Evolutionary conservation across 2,888 invertebrate genomes (phyloP).

Genomic region (Tipula unca): DNA sequence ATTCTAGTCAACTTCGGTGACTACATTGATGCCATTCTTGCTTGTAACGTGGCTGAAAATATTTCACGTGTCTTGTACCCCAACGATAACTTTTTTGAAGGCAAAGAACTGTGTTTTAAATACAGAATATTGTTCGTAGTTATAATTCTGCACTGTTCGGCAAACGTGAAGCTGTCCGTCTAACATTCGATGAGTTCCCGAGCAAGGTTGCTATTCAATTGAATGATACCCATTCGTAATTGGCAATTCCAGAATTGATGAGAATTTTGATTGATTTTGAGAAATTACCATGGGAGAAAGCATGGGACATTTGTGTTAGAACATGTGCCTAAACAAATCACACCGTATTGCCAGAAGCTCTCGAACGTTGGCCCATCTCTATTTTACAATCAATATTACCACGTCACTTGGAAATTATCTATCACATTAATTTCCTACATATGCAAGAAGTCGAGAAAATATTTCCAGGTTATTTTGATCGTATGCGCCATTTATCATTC

Average conservation of each 20-base stretch:
- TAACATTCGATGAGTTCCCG: slow-evolving; percentile 79
- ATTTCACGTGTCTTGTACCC: slow-evolving; percentile 96
- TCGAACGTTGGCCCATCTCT: slow-evolving; percentile 89
- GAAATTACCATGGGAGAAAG: slow-evolving; percentile 82
- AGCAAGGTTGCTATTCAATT: slow-evolving; percentile 97
- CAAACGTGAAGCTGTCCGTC: slow-evolving; percentile 71
- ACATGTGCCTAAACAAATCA: slow-evolving; percentile 99
- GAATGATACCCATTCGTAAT: slow-evolving; percentile 97
- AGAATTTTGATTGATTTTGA: slow-evolving; percentile 90
- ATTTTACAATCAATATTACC: slow-evolving; percentile 86
- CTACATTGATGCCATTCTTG: slow-evolving; percentile 97
- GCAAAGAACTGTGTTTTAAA: slow-evolving; percentile 94
- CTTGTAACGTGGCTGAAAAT: slow-evolving; percentile 96
- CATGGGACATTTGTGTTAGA: slow-evolving; percentile 78
- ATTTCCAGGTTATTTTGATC: slow-evolving; percentile 75
- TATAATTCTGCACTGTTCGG: slow-evolving; percentile 95
- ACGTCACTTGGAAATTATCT: slow-evolving; percentile 94
- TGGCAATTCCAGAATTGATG: slow-evolving; percentile 97
- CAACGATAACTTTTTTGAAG: slow-evolving; percentile 98
- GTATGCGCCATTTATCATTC: slow-evolving; percentile 81
- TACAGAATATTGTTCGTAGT: slow-evolving; percentile 95
- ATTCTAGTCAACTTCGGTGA: slow-evolving; percentile 92
- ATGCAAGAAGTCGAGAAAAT: slow-evolving; percentile 58
- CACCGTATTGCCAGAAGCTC: slow-evolving; percentile 94
- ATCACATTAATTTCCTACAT: slow-evolving; percentile 87